Percentiles rank a stretch among this genome's conserved stretches.
These are phyloP conservation scores for Ceraclea dissimilis DNA, from an alignment of 2,888 invertebrate genomes.

Conservation along the genomic window DNA sequence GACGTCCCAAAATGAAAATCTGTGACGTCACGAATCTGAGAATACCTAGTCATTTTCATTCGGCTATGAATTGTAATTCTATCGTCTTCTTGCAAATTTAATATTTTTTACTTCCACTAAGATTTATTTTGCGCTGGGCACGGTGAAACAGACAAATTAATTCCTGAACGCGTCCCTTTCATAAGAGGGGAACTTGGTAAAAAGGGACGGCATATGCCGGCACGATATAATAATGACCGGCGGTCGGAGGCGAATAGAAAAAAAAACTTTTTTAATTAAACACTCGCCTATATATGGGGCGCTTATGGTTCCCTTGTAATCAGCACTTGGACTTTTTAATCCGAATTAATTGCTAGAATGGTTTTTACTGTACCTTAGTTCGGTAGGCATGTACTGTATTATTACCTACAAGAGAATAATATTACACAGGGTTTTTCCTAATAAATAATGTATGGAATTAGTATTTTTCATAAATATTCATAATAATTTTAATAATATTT, in stretches of 20 bases:
- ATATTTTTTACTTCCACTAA: no score
- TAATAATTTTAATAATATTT: no score
- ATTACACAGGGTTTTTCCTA: background rate
- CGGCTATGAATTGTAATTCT: no score
- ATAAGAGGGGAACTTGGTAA: background rate
- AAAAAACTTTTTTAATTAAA: conserved; percentile 22
- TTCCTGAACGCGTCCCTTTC: no score
- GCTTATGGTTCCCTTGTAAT: conserved; percentile 14
- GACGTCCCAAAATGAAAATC: no score
- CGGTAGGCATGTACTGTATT: background rate
- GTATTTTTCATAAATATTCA: background rate
- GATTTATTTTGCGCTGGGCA: no score
- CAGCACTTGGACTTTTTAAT: conserved; percentile 19
- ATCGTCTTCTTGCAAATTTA: no score
- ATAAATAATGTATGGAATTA: background rate
- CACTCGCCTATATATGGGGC: conserved; percentile 13
- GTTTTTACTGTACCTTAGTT: background rate
- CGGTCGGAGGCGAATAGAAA: conserved; percentile 5
- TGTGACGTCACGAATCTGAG: no score
- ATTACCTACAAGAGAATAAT: no score
- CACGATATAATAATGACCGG: conserved; percentile 17
- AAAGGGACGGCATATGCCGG: conserved; percentile 12
- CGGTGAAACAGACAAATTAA: no score
- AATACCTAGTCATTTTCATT: no score
- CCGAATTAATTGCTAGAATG: conserved; percentile 19